Percentiles rank a stretch among this genome's conserved stretches.
Conservation (phyloP, 2,113 vertebrate genomes). For the Eonycteris spelaea region DNA sequence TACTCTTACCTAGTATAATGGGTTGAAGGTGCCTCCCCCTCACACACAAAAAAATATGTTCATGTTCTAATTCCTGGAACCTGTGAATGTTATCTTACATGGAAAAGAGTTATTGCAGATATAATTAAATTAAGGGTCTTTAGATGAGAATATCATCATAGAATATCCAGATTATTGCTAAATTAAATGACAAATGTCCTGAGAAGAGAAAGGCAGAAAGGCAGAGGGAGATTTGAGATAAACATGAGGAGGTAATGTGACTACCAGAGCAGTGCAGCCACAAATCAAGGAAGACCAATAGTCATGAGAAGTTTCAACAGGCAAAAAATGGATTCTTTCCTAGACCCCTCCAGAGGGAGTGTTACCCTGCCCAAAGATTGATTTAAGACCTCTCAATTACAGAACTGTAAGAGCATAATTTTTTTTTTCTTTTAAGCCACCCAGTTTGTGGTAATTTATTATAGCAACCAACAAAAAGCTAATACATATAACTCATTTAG, state of each 20-base stretch:
- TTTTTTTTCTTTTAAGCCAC: not conserved
- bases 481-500: not conserved
- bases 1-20: not conserved
- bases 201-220: not conserved
- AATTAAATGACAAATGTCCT: not conserved
- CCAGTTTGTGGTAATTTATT: not conserved
- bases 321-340: not conserved
- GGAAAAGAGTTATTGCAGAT: not conserved
- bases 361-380: not conserved
- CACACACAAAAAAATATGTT: not conserved
- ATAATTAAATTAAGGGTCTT: not conserved
- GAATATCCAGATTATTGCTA: not conserved
- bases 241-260: not conserved
- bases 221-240: not conserved
- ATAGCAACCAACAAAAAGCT: not conserved
- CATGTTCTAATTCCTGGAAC: not conserved
- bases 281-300: not conserved
- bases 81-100: not conserved
- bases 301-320: not conserved
- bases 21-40: accelerated
- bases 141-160: not conserved
- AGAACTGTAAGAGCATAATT: not conserved
- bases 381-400: not conserved
- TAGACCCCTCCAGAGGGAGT: not conserved
- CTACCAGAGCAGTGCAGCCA: not conserved